These are phyloP conservation scores for Chironex yamaguchii DNA, from an alignment of 30 jellyfish, hydroid and myxozoan genomes.

Conservation along the genomic window DNA sequence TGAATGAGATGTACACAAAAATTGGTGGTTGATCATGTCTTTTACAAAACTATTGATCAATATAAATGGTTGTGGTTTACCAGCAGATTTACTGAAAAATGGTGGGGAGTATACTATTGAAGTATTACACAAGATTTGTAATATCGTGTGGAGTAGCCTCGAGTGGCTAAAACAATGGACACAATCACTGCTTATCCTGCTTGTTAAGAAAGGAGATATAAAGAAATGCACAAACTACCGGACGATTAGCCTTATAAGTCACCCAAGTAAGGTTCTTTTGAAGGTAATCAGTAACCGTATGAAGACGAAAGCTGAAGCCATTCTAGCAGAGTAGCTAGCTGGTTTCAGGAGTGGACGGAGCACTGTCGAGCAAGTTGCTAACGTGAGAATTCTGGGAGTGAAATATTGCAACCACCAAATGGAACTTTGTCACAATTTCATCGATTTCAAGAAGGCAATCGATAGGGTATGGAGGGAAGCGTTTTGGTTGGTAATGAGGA, in stretches of 20 bases:
- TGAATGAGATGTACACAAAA: no score
- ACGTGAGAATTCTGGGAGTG: conserved; percentile 48
- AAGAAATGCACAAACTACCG: conserved; percentile 39
- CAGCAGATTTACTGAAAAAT: conserved; percentile 29
- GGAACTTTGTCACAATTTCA: conserved; percentile 46
- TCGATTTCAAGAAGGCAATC: conserved; percentile 60
- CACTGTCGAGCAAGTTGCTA: conserved; percentile 46
- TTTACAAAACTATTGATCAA: no score
- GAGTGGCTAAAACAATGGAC: conserved; percentile 63
- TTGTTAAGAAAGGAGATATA: conserved; percentile 58
- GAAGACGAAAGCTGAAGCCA: conserved; percentile 52
- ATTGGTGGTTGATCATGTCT: no score
- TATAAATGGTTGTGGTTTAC: no score
- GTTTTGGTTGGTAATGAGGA: conserved; percentile 51
- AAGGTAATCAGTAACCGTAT: conserved; percentile 40
- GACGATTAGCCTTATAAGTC: conserved; percentile 67
- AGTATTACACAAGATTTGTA: conserved; percentile 30
- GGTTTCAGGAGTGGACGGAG: conserved; percentile 71
- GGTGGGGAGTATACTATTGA: conserved; percentile 51
- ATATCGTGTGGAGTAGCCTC: conserved; percentile 42
- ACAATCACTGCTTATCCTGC: conserved; percentile 29
- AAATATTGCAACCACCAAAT: conserved; percentile 48
- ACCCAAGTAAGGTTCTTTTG: conserved; percentile 58
- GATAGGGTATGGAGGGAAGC: conserved; percentile 56
- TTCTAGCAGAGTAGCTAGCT: conserved; percentile 63